Evolutionary conservation across 2,888 invertebrate genomes (phyloP), one percentile per base, ranked within the genome.

Genomic region (Drosophila helvetica): DNA sequence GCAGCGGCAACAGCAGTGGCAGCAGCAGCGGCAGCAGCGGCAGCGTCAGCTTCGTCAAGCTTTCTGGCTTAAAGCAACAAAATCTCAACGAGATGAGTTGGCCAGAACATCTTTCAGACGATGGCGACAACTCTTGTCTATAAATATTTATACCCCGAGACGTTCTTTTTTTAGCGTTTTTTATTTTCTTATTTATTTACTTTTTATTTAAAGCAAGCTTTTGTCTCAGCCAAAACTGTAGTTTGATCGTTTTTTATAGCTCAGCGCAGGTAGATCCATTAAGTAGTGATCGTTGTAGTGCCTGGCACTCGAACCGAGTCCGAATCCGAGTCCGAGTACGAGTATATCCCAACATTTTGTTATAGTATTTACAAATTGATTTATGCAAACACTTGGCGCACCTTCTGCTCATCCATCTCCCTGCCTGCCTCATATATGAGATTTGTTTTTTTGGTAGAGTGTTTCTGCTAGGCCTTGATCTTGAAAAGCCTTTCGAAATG

Each of bases 401-500:
- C 79, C 78, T 71, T 78, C 81, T 73, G 82, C 83, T 80, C 80
- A 86, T 82, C 78, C 65, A 73, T 79, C 78, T 68, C 67, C 62
- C 38, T 38, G 38, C 61, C 71, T 82, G 82, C 82, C 79, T 78
- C 86, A 83, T 82, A 79, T 80, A 80, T 78, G 69, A 80, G 65
- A 50, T 51, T 66, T 80, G 79, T 77, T 54, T 78, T 65, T 50
- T 80, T 77, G 79, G 51, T 79, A 65, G 73, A 81, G 85, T 80
- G 75, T 75, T 78, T 66, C 51, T 53, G 47, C 30, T 67, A 25
- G 83, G 81, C 83, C 83, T 84, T 84, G 83, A 84, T 84, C 83
- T 84, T 84, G 83, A 84, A 84, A 84, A 86, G 86, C 79, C 83
- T 84, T 84, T 84, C 83, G 83, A 84, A 86, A 83, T 86, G 75